Evolutionary conservation across 2,888 invertebrate species (phyloP).

Genomic region (Bembecia ichneumoniformis): DNA sequence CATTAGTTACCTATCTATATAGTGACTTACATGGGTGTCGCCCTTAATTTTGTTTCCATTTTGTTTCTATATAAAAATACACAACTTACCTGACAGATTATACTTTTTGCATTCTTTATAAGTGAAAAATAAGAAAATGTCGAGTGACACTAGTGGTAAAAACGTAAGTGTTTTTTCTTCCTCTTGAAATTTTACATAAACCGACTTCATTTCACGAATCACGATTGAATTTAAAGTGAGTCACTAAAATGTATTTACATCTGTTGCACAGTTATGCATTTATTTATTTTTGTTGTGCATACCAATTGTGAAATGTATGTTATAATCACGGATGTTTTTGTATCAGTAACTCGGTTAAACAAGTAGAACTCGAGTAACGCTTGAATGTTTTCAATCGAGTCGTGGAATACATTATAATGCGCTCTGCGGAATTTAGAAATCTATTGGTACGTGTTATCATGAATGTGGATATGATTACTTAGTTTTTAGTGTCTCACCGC

Average conservation of each 20-base stretch:
- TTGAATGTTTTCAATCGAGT: neutral
- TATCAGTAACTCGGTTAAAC: conserved; percentile 7
- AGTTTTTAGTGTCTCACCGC: no score
- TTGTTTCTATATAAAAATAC: no score
- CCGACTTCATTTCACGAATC: no score
- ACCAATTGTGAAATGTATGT: conserved; percentile 26
- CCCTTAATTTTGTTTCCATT: no score
- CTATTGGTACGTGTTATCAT: conserved; percentile 16
- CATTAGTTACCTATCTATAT: no score
- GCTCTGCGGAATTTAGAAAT: conserved; percentile 10
- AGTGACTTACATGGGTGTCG: no score
- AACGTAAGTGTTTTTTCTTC: conserved; percentile 59
- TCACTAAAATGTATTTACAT: neutral
- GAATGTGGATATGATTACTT: neutral
- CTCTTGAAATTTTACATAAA: neutral
- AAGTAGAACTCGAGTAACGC: neutral
- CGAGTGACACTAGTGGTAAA: conserved; percentile 69
- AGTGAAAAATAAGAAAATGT: conserved; percentile 46
- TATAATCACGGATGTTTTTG: conserved; percentile 38
- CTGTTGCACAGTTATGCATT: conserved; percentile 15
- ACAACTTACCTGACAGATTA: no score
- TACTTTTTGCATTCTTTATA: no score
- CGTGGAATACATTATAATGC: conserved; percentile 5
- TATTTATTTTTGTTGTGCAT: conserved; percentile 15
- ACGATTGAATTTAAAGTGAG: neutral